These are phyloP conservation scores for Actinia equina DNA, from an alignment of 64 coral and sea anemone species.

Conservation along the genomic window DNA sequence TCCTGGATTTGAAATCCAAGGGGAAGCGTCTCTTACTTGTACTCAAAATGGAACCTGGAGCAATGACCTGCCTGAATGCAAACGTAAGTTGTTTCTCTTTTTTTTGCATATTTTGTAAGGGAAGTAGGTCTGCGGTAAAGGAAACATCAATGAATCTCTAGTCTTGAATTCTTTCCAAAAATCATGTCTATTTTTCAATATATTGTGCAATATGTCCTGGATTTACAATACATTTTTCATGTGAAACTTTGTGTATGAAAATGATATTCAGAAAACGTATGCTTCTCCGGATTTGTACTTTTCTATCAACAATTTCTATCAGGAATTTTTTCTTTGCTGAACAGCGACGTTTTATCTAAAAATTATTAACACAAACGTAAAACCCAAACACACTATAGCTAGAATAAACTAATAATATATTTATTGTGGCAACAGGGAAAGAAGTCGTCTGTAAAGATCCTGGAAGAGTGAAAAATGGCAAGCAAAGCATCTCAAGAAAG, in stretches of 20 bases:
- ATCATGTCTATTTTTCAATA: no score
- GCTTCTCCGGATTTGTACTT: no score
- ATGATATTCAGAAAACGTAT: no score
- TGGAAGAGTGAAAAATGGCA: background rate
- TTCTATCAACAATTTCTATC: no score
- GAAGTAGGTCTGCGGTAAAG: background rate
- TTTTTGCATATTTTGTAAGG: background rate
- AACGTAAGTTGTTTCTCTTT: background rate
- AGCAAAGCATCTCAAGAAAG: background rate
- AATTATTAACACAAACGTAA: no score
- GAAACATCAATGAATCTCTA: background rate
- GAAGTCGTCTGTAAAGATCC: background rate
- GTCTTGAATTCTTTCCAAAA: no score
- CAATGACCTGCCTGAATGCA: background rate
- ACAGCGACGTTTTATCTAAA: no score
- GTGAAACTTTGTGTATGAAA: no score
- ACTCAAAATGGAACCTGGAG: background rate
- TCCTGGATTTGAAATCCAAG: background rate
- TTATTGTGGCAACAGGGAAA: background rate
- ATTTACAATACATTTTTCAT: no score
- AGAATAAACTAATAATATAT: background rate
- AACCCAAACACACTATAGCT: no score
- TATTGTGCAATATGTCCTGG: no score
- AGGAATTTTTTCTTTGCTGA: no score
- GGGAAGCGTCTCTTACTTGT: background rate